phyloP scores from a whole-genome alignment of 2,888 invertebrate species.

The Drosophila neotestacea region DNA sequence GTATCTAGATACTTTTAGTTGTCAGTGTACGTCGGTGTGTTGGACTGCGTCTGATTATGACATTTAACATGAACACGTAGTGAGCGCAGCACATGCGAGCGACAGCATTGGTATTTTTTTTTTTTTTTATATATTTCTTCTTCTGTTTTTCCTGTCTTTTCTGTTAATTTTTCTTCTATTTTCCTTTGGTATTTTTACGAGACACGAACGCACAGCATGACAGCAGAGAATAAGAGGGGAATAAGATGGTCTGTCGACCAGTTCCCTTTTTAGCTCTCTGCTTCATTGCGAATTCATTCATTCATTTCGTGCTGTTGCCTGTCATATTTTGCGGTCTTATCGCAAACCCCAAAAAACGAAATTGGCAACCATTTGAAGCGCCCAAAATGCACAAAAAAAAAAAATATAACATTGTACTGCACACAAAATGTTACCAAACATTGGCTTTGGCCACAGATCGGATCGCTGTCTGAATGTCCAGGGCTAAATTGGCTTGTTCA shows the following conservation, averaged over 20 bases:
- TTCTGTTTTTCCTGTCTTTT: constrained; percentile 15
- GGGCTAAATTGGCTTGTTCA: constrained; percentile 61
- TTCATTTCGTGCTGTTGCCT: constrained; percentile 50
- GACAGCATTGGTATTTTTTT: constrained; percentile 48
- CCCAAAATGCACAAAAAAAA: constrained; percentile 33
- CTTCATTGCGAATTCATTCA: constrained; percentile 65
- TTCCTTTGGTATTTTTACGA: constrained; percentile 24
- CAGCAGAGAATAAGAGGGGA: neutral
- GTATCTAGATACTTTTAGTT: constrained; percentile 55
- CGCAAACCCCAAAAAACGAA: constrained; percentile 45
- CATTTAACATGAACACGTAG: constrained; percentile 79
- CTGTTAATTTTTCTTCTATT: constrained; percentile 27
- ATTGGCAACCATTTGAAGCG: constrained; percentile 61
- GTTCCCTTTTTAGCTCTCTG: constrained; percentile 32
- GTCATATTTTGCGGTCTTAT: constrained; percentile 63
- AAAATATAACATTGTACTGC: constrained; percentile 1
- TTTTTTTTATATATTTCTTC: constrained; percentile 6
- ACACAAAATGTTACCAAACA: constrained; percentile 23
- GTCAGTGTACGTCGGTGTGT: constrained; percentile 28
- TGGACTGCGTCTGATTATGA: constrained; percentile 71
- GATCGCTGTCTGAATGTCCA: constrained; percentile 34
- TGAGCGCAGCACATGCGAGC: constrained; percentile 65
- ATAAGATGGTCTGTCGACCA: constrained; percentile 30
- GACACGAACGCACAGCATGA: constrained; percentile 58
- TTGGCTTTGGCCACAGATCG: constrained; percentile 4